Percentiles rank a stretch among this genome's conserved stretches.
phyloP scores from a whole-genome alignment of 2,113 vertebrate species.

The Melierax canorus region DNA sequence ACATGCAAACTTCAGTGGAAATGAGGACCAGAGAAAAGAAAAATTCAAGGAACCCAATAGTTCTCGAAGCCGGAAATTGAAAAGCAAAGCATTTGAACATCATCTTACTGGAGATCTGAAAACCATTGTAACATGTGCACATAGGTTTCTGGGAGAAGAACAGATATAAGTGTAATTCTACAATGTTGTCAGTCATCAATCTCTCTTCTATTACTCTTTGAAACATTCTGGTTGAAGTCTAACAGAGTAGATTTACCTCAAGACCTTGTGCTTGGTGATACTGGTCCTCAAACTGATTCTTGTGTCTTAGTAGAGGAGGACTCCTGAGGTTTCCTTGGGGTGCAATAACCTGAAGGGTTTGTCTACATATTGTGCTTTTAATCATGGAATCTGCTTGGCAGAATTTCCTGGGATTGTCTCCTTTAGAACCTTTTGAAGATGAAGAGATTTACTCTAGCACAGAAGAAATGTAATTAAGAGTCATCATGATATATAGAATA shows the following conservation, averaged over 20 bases:
- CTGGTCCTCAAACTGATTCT: neutral
- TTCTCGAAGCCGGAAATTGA: neutral
- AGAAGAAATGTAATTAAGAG: neutral
- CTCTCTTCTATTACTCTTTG: neutral
- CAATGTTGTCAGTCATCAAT: neutral
- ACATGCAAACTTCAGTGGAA: neutral
- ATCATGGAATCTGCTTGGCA: neutral
- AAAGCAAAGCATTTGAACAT: neutral
- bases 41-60: fast-evolving
- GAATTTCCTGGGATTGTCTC: neutral
- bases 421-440: neutral
- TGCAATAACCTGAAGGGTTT: neutral
- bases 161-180: neutral
- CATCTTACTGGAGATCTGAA: neutral
- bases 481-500: neutral
- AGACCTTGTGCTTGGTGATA: neutral
- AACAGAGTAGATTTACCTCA: neutral
- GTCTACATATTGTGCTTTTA: neutral
- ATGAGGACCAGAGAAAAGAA: neutral
- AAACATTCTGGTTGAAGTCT: neutral
- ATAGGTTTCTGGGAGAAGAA: neutral
- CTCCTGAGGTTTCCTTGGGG: neutral
- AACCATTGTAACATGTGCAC: neutral
- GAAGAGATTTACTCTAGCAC: neutral
- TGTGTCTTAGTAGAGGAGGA: neutral